Evolutionary conservation across 2,797 vertebrate species (phyloP), one percentile per base, ranked within the genome.

Genomic region (Monodelphis domestica): DNA sequence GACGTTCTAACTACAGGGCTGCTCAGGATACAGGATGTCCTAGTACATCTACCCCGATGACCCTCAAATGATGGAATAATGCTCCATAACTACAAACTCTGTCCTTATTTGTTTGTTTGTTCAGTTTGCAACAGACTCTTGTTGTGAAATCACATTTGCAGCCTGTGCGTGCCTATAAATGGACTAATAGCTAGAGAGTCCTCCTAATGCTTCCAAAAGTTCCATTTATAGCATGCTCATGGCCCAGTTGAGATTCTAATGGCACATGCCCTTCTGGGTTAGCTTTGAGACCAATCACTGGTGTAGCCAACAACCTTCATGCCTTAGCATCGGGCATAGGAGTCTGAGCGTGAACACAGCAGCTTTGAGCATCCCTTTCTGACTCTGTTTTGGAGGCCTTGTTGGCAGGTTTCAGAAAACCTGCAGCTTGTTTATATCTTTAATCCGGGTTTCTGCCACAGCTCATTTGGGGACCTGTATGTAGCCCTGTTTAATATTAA

Each of bases 361-460:
- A 97, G 95, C 54, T 96, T 93, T 97, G 97, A 98, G 97, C 95
- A 96, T 94, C 96, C 95, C 97, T 98, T 98, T 98, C 97, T n/a
- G n/a, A n/a, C n/a, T n/a, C 98, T 97, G 93, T 97, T 96, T 94
- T 95, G 97, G 97, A 98, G 97, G 53, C 6, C 70, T 93, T 95
- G 92, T 92, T 98, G 98, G 98, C 98, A 97, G 91, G 89, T 94
- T 95, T 50, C 92, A 95, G 95, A 88, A 0, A 93, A 97, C 96
- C 97, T 98, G 97, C 95, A 97, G 95, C 95, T 97, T 97, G 93
- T 96, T 96, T 95, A 91, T 53, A 96, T 95, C 96, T 97, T 97
- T 92, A 96, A 95, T 92, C 93, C 93, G 95, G 96, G 95, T 95
- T 97, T 92, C 94, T 96, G 98, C 97, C 96, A 89, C 26, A 54